Conservation (phyloP, 1,140 invertebrate genomes). For the Brachystomella parvula region DNA sequence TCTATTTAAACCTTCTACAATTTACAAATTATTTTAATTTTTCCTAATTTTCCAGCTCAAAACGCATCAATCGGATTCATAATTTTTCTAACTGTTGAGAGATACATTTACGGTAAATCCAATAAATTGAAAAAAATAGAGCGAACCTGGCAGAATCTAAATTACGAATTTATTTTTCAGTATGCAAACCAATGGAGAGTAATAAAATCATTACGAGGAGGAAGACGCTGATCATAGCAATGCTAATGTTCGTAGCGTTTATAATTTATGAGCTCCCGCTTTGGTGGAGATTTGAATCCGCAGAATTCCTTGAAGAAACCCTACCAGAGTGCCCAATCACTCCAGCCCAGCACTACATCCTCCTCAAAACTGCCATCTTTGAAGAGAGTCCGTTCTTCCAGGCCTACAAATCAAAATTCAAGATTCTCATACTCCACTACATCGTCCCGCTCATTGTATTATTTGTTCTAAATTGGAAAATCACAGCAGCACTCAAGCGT, state of each 20-base stretch:
- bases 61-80: neutral
- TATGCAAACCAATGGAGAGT: slow-evolving; percentile 5
- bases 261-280: neutral
- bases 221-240: neutral
- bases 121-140: no score
- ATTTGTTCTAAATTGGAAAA: neutral
- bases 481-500: neutral
- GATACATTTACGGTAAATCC: slow-evolving; percentile 2
- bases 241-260: neutral
- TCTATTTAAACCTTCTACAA: no score
- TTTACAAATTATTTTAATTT: no score
- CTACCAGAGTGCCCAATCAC: neutral
- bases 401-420: neutral
- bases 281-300: neutral
- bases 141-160: no score
- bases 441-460: neutral
- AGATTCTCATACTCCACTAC: neutral
- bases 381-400: neutral
- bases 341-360: neutral
- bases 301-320: neutral
- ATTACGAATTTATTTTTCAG: slow-evolving; percentile 1
- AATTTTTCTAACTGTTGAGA: neutral
- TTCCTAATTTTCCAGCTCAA: neutral
- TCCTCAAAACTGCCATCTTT: neutral
- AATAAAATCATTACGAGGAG: neutral